These are phyloP conservation scores for Zele albiditarsus DNA, from an alignment of 2,888 invertebrate genomes.

Conservation along the genomic window DNA sequence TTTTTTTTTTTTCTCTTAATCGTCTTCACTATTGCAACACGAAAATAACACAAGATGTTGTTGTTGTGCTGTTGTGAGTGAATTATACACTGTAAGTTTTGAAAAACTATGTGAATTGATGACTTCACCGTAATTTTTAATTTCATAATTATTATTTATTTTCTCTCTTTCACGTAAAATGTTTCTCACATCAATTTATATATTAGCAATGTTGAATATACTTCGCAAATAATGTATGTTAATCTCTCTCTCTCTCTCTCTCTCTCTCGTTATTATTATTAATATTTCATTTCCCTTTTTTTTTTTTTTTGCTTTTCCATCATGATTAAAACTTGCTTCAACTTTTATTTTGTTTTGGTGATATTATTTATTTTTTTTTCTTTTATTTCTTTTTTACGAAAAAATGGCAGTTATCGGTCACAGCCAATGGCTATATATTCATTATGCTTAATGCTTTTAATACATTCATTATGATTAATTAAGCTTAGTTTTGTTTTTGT, in stretches of 20 bases:
- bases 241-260: too few species aligned
- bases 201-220: slow-evolving; percentile 15
- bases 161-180: slow-evolving; percentile 67
- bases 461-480: slow-evolving; percentile 54
- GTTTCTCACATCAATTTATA: slow-evolving; percentile 64
- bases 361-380: slow-evolving; percentile 47
- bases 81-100: too few species aligned
- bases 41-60: too few species aligned
- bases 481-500: slow-evolving; percentile 46
- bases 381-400: slow-evolving; percentile 63
- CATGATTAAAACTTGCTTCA: slow-evolving; percentile 24
- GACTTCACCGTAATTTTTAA: too few species aligned
- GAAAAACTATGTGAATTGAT: too few species aligned
- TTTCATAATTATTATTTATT: slow-evolving; percentile 29
- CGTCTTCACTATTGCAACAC: too few species aligned
- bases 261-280: not conserved
- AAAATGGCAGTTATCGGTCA: slow-evolving; percentile 73
- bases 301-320: not conserved
- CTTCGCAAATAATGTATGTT: not conserved
- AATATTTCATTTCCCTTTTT: not conserved
- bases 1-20: slow-evolving; percentile 33
- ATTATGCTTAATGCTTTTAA: slow-evolving; percentile 58
- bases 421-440: slow-evolving; percentile 72
- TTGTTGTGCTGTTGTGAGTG: too few species aligned
- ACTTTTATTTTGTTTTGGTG: slow-evolving; percentile 46